phyloP scores from a whole-genome alignment of 2,888 invertebrate species.

The Minunthozetes semirufus region DNA sequence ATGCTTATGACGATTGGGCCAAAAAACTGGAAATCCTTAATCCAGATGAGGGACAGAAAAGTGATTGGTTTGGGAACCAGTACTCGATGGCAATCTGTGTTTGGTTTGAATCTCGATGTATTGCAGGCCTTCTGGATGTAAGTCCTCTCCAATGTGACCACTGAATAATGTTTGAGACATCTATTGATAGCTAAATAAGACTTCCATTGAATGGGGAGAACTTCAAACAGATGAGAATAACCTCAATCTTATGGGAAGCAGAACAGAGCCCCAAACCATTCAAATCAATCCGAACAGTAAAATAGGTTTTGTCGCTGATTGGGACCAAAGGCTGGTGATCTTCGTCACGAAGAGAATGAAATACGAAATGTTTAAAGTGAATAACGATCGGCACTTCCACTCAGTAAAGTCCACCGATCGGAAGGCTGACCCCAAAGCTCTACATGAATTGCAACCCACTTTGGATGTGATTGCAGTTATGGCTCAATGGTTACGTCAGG shows the following conservation, averaged over 20 bases:
- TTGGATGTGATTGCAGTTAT: background rate
- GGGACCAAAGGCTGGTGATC: background rate
- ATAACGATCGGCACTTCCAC: no score
- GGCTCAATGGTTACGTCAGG: background rate
- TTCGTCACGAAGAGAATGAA: no score
- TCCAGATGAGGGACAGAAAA: background rate
- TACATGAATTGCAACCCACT: background rate
- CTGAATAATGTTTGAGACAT: no score
- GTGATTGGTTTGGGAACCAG: background rate
- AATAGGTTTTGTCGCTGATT: background rate
- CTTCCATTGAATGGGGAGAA: no score
- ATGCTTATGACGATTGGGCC: background rate
- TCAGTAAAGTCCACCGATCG: no score
- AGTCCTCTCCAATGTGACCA: background rate
- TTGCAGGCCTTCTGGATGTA: background rate
- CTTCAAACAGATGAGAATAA: no score
- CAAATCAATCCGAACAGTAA: background rate
- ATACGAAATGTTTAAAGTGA: background rate
- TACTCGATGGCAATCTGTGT: constrained; percentile 3
- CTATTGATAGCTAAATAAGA: no score
- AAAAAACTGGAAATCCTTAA: background rate
- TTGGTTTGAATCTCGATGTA: background rate
- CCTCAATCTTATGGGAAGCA: no score
- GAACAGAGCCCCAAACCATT: background rate
- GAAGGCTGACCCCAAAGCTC: background rate